These are phyloP conservation scores for Megathymus violae DNA, from an alignment of 1,140 invertebrate genomes.

Conservation along the genomic window DNA sequence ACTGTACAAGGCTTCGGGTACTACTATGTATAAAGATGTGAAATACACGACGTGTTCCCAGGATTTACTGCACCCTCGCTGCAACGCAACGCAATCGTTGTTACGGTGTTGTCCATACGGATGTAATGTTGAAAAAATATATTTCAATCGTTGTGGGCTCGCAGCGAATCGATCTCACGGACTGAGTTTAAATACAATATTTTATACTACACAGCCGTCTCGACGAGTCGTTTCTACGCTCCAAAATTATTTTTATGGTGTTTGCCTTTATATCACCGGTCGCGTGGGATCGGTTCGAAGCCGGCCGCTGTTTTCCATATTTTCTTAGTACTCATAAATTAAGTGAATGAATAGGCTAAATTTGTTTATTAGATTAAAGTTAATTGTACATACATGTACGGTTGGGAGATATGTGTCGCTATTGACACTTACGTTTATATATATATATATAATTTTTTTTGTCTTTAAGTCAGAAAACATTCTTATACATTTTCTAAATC, in stretches of 20 bases:
- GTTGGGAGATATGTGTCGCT: constrained; percentile 41
- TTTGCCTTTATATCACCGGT: not conserved
- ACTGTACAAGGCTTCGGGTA: too few species aligned
- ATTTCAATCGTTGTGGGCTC: constrained; percentile 9
- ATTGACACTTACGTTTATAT: constrained; percentile 24
- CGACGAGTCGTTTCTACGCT: too few species aligned
- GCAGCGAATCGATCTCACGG: constrained; percentile 13
- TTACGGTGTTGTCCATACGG: constrained; percentile 1
- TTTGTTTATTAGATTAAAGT: constrained; percentile 26
- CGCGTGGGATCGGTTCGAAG: constrained; percentile 1
- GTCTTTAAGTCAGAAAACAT: constrained; percentile 6
- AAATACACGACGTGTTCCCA: not conserved
- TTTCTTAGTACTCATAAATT: constrained; percentile 52
- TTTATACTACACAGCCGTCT: too few species aligned
- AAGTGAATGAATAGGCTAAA: constrained; percentile 32
- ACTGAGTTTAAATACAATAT: too few species aligned
- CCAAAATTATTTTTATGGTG: too few species aligned
- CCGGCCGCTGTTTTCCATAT: constrained; percentile 44
- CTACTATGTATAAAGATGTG: too few species aligned
- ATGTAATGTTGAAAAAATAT: constrained; percentile 18
- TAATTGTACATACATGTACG: constrained; percentile 56
- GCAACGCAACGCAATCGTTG: not conserved
- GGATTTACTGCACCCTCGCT: constrained; percentile 4
- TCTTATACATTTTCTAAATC: too few species aligned
- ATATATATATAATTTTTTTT: constrained; percentile 18